Evolutionary conservation across 2,797 vertebrate species (phyloP).

Genomic region (Sebastes reedi): DNA sequence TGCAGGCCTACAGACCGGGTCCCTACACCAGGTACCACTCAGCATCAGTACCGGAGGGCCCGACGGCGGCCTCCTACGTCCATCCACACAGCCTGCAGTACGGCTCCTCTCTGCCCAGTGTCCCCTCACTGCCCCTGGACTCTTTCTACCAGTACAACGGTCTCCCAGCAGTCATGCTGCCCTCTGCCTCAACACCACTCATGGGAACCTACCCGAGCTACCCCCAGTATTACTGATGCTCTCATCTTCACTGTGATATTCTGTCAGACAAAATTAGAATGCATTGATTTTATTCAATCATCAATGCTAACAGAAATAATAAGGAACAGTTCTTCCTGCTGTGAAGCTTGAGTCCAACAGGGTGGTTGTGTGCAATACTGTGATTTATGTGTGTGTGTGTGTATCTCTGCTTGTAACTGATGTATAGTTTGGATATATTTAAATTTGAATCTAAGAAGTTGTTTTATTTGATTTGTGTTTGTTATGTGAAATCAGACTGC

Average conservation of each 20-base stretch:
- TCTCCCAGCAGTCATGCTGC: conserved; percentile 68
- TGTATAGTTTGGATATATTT: conserved; percentile 71
- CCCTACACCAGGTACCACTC: conserved; percentile 72
- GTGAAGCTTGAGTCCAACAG: conserved; percentile 18
- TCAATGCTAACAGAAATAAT: background rate
- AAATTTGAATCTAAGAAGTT: conserved; percentile 62
- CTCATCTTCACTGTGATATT: background rate
- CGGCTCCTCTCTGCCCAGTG: conserved; percentile 28
- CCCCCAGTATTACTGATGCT: conserved; percentile 72
- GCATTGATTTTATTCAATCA: background rate
- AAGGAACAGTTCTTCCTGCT: background rate
- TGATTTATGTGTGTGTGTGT: conserved; percentile 6
- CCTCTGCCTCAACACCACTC: conserved; percentile 39
- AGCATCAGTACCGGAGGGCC: conserved; percentile 40
- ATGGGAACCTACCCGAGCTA: conserved; percentile 70
- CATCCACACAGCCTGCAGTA: conserved; percentile 71
- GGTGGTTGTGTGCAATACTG: conserved; percentile 72
- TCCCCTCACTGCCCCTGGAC: conserved; percentile 60
- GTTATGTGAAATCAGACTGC: conserved; percentile 17
- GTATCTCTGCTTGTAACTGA: conserved; percentile 29
- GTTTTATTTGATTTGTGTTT: conserved; percentile 46
- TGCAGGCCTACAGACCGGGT: conserved; percentile 73
- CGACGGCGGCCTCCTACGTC: conserved; percentile 49
- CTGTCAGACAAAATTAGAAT: background rate
- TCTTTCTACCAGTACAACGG: conserved; percentile 76